Evolutionary conservation across 2,888 invertebrate genomes (phyloP).

Genomic region (Adelphocoris suturalis): DNA sequence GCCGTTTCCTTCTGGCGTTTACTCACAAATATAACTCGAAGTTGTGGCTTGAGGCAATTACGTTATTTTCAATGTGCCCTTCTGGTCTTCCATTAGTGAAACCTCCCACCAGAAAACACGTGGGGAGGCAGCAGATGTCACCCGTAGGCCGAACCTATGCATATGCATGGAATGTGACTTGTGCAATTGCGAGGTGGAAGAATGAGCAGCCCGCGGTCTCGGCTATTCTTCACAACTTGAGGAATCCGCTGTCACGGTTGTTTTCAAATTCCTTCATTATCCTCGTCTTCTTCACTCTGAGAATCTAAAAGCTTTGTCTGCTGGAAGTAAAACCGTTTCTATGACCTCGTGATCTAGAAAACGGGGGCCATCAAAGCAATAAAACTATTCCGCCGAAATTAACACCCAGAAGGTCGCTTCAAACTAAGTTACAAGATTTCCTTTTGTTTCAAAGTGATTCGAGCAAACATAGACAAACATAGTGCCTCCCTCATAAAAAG

Average conservation of each 20-base stretch:
- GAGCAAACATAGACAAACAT: no score
- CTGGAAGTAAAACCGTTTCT: no score
- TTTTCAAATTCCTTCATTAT: neutral
- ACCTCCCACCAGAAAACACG: slow-evolving; percentile 34
- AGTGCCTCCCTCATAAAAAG: no score
- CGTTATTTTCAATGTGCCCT: slow-evolving; percentile 12
- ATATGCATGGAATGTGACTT: slow-evolving; percentile 54
- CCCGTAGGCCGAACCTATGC: slow-evolving; percentile 40
- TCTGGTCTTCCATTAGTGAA: neutral
- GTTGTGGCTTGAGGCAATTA: neutral
- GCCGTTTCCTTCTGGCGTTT: neutral
- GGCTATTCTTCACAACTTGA: slow-evolving; percentile 8
- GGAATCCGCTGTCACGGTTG: neutral
- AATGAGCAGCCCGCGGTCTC: neutral
- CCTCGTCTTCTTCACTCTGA: neutral
- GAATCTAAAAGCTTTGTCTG: no score
- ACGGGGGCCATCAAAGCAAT: no score
- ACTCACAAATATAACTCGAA: neutral
- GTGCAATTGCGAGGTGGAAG: slow-evolving; percentile 29
- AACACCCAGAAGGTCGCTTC: no score
- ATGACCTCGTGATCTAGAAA: no score
- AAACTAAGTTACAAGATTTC: no score
- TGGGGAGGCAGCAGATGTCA: slow-evolving; percentile 51
- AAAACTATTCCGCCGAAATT: no score
- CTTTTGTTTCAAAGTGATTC: no score